These are phyloP conservation scores for Gobiocypris rarus DNA, from an alignment of 2,113 vertebrate species.

Conservation along the genomic window DNA sequence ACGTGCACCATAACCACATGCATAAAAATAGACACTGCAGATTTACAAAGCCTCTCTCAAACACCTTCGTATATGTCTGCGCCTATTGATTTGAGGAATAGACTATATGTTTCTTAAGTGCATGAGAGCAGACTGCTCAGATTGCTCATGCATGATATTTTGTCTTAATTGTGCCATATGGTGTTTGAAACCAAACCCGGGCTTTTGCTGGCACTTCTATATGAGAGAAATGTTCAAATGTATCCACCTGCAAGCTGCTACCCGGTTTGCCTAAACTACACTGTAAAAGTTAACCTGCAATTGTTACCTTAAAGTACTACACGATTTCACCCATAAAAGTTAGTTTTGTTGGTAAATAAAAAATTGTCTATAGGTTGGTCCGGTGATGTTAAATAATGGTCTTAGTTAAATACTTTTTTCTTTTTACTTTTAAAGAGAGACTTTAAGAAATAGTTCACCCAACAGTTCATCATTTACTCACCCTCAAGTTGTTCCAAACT, in stretches of 20 bases:
- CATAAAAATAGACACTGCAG: constrained; percentile 50
- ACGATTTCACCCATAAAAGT: too few relatives aligned
- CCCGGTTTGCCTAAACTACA: not conserved
- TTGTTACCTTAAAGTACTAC: too few relatives aligned
- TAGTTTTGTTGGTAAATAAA: too few relatives aligned
- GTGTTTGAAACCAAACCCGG: constrained; percentile 16
- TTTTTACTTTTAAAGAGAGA: too few relatives aligned
- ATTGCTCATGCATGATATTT: not conserved
- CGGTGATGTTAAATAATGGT: too few relatives aligned
- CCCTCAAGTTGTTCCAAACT: too few relatives aligned
- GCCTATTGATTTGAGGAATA: constrained; percentile 26
- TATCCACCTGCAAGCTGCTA: constrained; percentile 39
- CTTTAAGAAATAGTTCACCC: too few relatives aligned
- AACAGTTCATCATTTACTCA: too few relatives aligned
- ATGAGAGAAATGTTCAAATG: not conserved
- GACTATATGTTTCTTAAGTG: constrained; percentile 17
- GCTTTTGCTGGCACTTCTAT: constrained; percentile 9
- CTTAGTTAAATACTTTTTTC: too few relatives aligned
- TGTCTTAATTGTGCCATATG: constrained; percentile 26
- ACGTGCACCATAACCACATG: constrained; percentile 31
- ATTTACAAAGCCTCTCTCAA: constrained; percentile 36
- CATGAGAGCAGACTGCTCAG: constrained; percentile 4
- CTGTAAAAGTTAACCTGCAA: not conserved
- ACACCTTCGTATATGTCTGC: constrained; percentile 37
- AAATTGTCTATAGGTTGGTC: too few relatives aligned